Evolutionary conservation across 2,797 vertebrate genomes (phyloP).

Genomic region (Tapera naevia): DNA sequence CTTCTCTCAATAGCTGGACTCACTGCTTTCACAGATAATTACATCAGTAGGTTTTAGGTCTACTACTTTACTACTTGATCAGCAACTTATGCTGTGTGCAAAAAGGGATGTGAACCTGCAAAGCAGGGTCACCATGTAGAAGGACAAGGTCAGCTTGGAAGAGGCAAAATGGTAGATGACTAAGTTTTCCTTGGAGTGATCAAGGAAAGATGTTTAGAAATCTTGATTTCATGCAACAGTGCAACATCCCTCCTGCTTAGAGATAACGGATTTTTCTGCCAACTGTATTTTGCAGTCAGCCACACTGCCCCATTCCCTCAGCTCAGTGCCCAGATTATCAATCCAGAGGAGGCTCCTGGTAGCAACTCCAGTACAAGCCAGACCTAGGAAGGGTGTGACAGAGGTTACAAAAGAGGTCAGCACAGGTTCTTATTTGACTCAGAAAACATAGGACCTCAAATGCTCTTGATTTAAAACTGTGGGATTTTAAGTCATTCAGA

Average conservation of each 20-base stretch:
- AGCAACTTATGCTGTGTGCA: rapidly evolving
- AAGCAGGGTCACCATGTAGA: background rate
- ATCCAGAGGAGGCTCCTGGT: background rate
- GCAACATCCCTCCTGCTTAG: background rate
- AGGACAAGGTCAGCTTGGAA: background rate
- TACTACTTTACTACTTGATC: background rate
- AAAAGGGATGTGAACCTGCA: background rate
- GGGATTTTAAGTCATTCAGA: background rate
- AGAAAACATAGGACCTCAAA: background rate
- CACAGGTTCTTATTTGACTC: background rate
- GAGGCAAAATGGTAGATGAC: background rate
- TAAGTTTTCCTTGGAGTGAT: too few relatives aligned
- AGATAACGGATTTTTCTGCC: background rate
- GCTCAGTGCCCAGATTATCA: background rate
- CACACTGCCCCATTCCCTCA: background rate
- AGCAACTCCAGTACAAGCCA: background rate
- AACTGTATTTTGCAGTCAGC: background rate
- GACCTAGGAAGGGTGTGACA: background rate
- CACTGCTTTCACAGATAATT: background rate
- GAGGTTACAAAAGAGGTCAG: background rate
- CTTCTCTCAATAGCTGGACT: background rate
- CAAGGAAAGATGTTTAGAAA: background rate
- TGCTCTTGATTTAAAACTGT: background rate
- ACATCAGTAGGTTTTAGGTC: background rate
- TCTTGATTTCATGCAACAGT: background rate